A percentile compares a stretch with the other conserved stretches of the same genome.
Evolutionary conservation across 2,797 vertebrate species (phyloP).

Genomic region (Lepus townsendii): DNA sequence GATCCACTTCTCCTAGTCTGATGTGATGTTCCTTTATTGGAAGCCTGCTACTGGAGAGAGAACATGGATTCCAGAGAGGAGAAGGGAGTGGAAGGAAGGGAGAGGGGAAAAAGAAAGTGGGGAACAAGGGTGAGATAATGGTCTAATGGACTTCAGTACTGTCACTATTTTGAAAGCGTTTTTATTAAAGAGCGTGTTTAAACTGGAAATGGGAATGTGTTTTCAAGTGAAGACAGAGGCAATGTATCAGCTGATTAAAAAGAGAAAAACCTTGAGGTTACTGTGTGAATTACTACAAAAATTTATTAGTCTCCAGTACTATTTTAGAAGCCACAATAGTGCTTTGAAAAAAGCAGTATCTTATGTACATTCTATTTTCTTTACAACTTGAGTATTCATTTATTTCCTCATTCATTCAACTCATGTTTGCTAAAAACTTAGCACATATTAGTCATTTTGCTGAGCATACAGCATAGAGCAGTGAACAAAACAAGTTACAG

Average conservation of each 20-base stretch:
- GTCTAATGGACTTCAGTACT: not conserved
- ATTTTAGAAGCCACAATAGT: not conserved
- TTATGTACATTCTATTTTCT: not conserved
- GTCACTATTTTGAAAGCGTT: not conserved
- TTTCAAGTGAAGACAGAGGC: not conserved
- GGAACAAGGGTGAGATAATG: not conserved
- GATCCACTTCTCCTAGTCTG: not conserved
- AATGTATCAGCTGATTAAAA: not conserved
- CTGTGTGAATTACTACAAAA: not conserved
- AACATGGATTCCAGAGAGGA: not conserved
- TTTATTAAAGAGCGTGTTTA: not conserved
- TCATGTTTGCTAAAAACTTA: not conserved
- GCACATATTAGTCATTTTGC: not conserved
- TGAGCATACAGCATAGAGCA: not conserved
- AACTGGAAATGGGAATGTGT: not conserved
- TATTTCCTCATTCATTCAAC: not conserved
- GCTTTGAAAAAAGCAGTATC: conserved; percentile 23
- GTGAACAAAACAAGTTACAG: not conserved
- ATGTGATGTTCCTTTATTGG: not conserved
- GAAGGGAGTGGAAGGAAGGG: not conserved
- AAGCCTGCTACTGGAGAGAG: not conserved
- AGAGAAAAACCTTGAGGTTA: not conserved
- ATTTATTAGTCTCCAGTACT: not conserved
- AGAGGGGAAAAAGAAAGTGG: not conserved
- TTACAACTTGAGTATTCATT: not conserved